These are phyloP conservation scores for Copidosoma aretas DNA, from an alignment of 2,888 invertebrate genomes.

Conservation along the genomic window DNA sequence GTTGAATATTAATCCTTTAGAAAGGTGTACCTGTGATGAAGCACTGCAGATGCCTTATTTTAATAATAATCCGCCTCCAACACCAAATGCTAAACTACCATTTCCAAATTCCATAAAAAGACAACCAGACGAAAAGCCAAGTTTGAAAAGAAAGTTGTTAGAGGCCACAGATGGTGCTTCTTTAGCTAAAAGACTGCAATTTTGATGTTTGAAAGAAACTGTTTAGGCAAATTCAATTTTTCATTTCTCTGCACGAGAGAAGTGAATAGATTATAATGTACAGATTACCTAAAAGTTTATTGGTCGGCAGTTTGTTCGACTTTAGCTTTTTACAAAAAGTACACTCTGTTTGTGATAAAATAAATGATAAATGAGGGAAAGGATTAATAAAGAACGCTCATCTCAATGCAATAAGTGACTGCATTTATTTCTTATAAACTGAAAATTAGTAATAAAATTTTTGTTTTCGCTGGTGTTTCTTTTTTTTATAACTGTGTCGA, in stretches of 20 bases:
- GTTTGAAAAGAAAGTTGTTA: constrained; percentile 78
- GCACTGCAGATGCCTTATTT: constrained; percentile 91
- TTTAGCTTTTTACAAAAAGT: neutral
- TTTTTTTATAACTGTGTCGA: constrained; percentile 21
- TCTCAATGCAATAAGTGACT: constrained; percentile 23
- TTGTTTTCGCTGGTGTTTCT: constrained; percentile 7
- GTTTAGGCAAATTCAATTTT: constrained; percentile 23
- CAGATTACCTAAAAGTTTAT: constrained; percentile 22
- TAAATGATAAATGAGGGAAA: constrained; percentile 9
- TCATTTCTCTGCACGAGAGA: constrained; percentile 5
- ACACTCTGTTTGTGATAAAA: no score
- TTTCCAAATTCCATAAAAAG: constrained; percentile 73
- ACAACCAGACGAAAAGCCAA: constrained; percentile 71
- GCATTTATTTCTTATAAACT: constrained; percentile 37
- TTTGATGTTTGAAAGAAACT: constrained; percentile 62
- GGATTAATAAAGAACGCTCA: constrained; percentile 25
- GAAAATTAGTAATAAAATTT: constrained; percentile 32
- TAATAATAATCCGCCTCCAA: constrained; percentile 87
- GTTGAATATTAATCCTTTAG: constrained; percentile 82
- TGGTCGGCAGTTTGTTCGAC: constrained; percentile 10
- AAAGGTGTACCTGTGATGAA: constrained; percentile 81
- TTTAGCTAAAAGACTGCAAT: constrained; percentile 73
- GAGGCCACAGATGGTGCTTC: constrained; percentile 75
- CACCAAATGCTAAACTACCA: constrained; percentile 83
- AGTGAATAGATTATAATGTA: constrained; percentile 24